These are phyloP conservation scores for Pogonocherus hispidulus DNA, from an alignment of 2,888 invertebrate species.

Conservation along the genomic window DNA sequence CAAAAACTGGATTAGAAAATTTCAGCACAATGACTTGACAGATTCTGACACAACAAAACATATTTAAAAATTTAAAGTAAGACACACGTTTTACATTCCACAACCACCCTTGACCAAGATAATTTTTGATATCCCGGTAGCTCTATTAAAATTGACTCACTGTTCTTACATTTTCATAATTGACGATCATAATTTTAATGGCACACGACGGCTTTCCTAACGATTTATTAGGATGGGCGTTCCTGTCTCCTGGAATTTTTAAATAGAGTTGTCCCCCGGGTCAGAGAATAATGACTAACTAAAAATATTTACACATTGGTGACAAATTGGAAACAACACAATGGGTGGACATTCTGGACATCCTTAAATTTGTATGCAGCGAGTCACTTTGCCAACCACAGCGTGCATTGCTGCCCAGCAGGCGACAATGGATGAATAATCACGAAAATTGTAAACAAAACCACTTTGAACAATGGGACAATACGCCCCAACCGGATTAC, in stretches of 20 bases:
- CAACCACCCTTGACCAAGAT: no score
- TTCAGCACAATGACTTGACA: no score
- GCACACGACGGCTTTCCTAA: no score
- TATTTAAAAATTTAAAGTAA: no score
- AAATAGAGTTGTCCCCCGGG: background rate
- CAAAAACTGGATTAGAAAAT: no score
- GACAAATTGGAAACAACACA: background rate
- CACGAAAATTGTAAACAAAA: slow-evolving; percentile 9
- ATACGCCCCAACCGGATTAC: background rate
- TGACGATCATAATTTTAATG: no score
- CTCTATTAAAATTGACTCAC: no score
- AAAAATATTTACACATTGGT: background rate
- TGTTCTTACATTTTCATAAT: no score
- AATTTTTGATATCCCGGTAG: no score
- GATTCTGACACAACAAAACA: no score
- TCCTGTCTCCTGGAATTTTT: background rate
- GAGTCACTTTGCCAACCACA: background rate
- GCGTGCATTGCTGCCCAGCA: background rate
- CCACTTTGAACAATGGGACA: slow-evolving; percentile 5
- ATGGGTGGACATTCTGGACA: slow-evolving; percentile 2
- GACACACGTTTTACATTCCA: no score
- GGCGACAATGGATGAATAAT: background rate
- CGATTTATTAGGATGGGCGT: no score
- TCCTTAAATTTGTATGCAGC: slow-evolving; percentile 5
- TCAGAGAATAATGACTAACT: background rate